These are phyloP conservation scores for Peribatodes rhomboidaria DNA, from an alignment of 2,888 invertebrate species.

Conservation along the genomic window DNA sequence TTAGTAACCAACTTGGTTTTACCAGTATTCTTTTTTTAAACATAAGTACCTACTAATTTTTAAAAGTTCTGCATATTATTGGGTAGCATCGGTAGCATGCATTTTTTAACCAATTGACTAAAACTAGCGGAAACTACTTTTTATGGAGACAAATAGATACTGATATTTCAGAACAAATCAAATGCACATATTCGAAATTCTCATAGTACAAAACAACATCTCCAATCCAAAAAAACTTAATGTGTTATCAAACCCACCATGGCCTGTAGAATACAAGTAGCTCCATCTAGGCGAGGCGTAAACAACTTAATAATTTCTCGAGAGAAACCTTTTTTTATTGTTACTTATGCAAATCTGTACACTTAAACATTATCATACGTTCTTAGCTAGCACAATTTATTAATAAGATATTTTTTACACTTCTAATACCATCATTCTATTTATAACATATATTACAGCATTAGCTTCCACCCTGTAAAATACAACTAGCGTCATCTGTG, in stretches of 20 bases:
- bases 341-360: too few relatives aligned
- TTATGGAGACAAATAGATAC: too few relatives aligned
- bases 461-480: too few relatives aligned
- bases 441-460: too few relatives aligned
- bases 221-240: too few relatives aligned
- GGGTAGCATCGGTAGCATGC: too few relatives aligned
- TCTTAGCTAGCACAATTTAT: not conserved
- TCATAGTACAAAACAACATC: not conserved
- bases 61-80: too few relatives aligned
- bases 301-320: slow-evolving; percentile 1
- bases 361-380: not conserved
- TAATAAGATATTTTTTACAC: not conserved
- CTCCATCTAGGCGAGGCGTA: slow-evolving; percentile 19
- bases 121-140: too few relatives aligned
- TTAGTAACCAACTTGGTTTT: not conserved
- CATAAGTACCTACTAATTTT: not conserved
- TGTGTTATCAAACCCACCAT: too few relatives aligned
- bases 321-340: slow-evolving; percentile 8
- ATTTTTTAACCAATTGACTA: too few relatives aligned
- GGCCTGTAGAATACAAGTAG: slow-evolving; percentile 15
- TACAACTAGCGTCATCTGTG: slow-evolving; percentile 56
- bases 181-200: not conserved
- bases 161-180: not conserved
- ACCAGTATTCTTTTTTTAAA: not conserved
- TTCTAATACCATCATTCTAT: not conserved